Conservation (phyloP, 2,113 vertebrate genomes). For the Zapornia atra region DNA sequence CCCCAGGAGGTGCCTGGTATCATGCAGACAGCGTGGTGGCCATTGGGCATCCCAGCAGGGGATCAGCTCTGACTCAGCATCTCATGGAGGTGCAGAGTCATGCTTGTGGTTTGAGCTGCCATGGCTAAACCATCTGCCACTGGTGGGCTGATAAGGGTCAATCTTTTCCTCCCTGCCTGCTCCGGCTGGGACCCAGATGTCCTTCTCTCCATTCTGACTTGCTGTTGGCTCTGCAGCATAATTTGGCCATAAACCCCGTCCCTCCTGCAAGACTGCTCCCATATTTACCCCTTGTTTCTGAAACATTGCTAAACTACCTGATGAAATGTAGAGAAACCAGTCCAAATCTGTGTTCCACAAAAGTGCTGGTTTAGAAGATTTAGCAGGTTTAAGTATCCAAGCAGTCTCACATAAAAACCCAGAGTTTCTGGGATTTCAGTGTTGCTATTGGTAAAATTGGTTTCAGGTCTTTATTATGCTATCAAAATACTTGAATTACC, state of each 20-base stretch:
- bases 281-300: not conserved
- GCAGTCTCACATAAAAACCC: not conserved
- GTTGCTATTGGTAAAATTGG: not conserved
- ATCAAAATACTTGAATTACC: slow-evolving; percentile 30
- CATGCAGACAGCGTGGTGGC: rapidly evolving
- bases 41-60: rapidly evolving
- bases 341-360: not conserved
- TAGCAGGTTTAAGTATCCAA: not conserved
- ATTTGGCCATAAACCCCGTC: not conserved
- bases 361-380: not conserved
- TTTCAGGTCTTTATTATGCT: slow-evolving; percentile 15
- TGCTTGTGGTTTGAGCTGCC: rapidly evolving
- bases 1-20: rapidly evolving
- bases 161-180: not conserved
- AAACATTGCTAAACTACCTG: not conserved
- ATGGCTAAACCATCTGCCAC: not conserved
- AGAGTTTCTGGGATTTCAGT: not conserved
- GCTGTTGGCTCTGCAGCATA: rapidly evolving
- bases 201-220: rapidly evolving
- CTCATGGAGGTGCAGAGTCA: rapidly evolving
- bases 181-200: not conserved
- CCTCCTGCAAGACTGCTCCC: not conserved
- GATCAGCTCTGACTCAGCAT: not conserved
- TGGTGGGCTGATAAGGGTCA: not conserved
- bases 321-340: not conserved